phyloP scores from a whole-genome alignment of 1,140 invertebrate species.

The Schlechtendalia chinensis region DNA sequence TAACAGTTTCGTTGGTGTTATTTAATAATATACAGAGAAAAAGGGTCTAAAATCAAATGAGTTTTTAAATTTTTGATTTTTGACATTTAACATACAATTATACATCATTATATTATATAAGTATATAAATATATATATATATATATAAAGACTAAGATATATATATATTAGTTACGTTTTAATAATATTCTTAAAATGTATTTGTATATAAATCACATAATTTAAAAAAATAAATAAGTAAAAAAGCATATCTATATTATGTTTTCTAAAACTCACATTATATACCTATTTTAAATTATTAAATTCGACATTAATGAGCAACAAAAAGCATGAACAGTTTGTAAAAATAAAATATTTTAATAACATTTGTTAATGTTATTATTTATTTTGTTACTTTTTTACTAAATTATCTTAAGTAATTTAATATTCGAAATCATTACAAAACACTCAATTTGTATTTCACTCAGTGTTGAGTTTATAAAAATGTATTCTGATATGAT shows the following conservation, averaged over 20 bases:
- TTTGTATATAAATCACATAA: background rate
- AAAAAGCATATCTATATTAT: no score
- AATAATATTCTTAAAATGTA: background rate
- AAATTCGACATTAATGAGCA: slow-evolving; percentile 27
- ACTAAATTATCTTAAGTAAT: no score
- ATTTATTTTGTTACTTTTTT: no score
- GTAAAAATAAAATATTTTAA: background rate
- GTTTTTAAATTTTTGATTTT: slow-evolving; percentile 25
- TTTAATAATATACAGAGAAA: background rate
- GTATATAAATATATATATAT: background rate
- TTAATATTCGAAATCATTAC: no score
- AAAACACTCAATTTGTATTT: no score
- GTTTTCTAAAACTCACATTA: background rate
- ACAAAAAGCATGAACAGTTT: background rate
- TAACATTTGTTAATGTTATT: background rate
- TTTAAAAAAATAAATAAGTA: background rate
- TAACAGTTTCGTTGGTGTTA: background rate
- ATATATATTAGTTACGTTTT: background rate
- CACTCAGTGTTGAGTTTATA: no score
- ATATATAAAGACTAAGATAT: background rate
- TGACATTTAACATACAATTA: background rate
- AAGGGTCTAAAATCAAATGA: slow-evolving; percentile 10
- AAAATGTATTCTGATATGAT: no score
- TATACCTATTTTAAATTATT: background rate
- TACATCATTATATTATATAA: background rate